Base-by-base conservation (phyloP, 2,113 vertebrate genomes). In the Brachyhypopomus gauderio region DNA sequence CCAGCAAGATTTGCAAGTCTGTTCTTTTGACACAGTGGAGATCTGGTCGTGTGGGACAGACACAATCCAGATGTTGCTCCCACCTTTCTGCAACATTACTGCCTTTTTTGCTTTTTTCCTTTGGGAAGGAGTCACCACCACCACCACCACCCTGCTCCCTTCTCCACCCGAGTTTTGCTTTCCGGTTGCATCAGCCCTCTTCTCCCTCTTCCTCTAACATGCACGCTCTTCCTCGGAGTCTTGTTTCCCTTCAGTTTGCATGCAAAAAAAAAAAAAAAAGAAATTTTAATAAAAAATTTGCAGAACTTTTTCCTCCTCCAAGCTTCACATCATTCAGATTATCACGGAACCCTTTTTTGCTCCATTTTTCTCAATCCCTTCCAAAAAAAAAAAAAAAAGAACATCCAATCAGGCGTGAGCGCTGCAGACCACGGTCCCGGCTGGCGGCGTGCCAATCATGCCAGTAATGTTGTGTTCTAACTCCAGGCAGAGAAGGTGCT, bases 401-500 rank as follows among this genome's bases (percentile, higher is more conserved):
- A 69, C 75, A 60, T 3, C 30, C 30, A 75, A 63, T 85, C 78
- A 86, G 77, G 83, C 78, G 22, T 83, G 72, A 86, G 81, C 60
- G 77, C 83, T 80, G 80, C 88, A 94, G 92, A 94, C 94, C 95
- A 96, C 95, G 95, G 95, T 88, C 89, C 88, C 91, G 88, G 87
- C 75, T 64, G 52, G 82, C 77, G 75, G 72, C 85, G 80, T 30
- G 52, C 84, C n/a, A 87, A 79, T 88, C 83, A 72, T 69, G 80
- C 0, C 77, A 83, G 92, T 93, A 82, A 89, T 88, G 93, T 85
- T 76, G 77, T 92, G 85, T 88, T 87, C 91, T 87, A 84, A 92
- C 91, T 91, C 77, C 96, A 99, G 97, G 97, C 97, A 5, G 97
- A 99, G 93, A 99, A 99, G 92, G 97, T 98, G 84, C 95, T 99